Evolutionary conservation across 1,140 invertebrate genomes (phyloP).

Genomic region (Zaprionus tsacasi): DNA sequence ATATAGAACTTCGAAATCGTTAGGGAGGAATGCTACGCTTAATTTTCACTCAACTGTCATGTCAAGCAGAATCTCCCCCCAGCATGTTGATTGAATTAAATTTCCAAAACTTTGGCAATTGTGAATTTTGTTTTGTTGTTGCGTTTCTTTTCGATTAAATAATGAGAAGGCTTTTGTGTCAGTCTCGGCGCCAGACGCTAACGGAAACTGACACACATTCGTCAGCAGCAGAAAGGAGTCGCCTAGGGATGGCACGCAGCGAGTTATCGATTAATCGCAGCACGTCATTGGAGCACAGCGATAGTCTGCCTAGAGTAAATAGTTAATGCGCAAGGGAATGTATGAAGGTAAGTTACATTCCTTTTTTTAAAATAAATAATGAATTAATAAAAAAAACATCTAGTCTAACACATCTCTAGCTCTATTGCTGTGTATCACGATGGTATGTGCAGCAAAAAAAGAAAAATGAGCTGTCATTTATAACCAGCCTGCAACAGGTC

Average conservation of each 20-base stretch:
- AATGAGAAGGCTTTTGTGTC: conserved; percentile 37
- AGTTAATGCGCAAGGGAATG: too few relatives aligned
- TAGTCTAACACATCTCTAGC: not conserved
- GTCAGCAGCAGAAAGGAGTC: conserved; percentile 37
- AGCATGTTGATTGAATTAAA: conserved; percentile 62
- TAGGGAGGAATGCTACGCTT: conserved; percentile 19
- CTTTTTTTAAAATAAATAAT: too few relatives aligned
- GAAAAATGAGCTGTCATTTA: conserved; percentile 72
- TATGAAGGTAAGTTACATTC: too few relatives aligned
- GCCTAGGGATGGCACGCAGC: not conserved
- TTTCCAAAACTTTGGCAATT: conserved; percentile 57
- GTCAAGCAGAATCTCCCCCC: conserved; percentile 25
- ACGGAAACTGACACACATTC: conserved; percentile 55
- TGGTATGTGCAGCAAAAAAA: conserved; percentile 35
- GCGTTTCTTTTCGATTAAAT: conserved; percentile 70
- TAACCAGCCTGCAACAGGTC: conserved; percentile 59
- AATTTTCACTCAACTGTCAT: conserved; percentile 54
- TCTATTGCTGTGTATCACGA: not conserved
- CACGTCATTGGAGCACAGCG: too few relatives aligned
- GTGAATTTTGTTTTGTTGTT: conserved; percentile 43
- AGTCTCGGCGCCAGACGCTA: conserved; percentile 26
- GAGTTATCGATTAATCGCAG: not conserved
- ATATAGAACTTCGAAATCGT: not conserved
- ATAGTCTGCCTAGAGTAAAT: too few relatives aligned
- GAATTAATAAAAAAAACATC: too few relatives aligned